Evolutionary conservation across 2,888 invertebrate species (phyloP).

Genomic region (Cerceris ruficornis): DNA sequence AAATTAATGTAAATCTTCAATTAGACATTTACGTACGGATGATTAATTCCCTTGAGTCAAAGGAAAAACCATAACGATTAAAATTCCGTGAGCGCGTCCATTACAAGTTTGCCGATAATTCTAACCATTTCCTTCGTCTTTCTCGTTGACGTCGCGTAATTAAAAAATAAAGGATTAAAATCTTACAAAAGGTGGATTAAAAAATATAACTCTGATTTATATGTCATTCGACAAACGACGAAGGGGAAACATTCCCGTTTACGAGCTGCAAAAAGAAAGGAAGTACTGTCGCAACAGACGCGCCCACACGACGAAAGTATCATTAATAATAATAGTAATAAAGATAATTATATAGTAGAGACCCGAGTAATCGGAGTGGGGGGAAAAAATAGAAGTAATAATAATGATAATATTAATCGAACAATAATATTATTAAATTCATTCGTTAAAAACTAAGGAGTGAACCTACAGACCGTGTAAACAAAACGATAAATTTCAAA

Average conservation of each 20-base stretch:
- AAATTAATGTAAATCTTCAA: slow-evolving; percentile 42
- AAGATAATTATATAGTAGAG: too few relatives aligned
- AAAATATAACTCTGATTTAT: too few relatives aligned
- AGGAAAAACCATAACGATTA: slow-evolving; percentile 40
- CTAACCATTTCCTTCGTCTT: not conserved
- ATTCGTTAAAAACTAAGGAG: slow-evolving; percentile 52
- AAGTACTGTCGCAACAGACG: slow-evolving; percentile 31
- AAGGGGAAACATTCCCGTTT: too few relatives aligned
- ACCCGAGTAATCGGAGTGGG: not conserved
- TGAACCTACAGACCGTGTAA: slow-evolving; percentile 34
- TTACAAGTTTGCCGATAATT: slow-evolving; percentile 23
- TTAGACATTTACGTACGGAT: slow-evolving; percentile 29
- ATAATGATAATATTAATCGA: slow-evolving; percentile 37
- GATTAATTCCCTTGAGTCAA: slow-evolving; percentile 46
- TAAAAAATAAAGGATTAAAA: not conserved
- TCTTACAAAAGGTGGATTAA: too few relatives aligned
- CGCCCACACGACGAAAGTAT: slow-evolving; percentile 21
- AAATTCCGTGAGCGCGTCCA: slow-evolving; percentile 46
- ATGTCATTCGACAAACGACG: too few relatives aligned
- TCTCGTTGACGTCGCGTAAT: not conserved
- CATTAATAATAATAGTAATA: too few relatives aligned
- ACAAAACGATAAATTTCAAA: slow-evolving; percentile 30
- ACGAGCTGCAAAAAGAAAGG: not conserved
- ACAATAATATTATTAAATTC: slow-evolving; percentile 50
- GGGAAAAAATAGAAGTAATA: not conserved